These are phyloP conservation scores for Euglossa dilemma DNA, from an alignment of 1,140 invertebrate genomes.

Conservation along the genomic window DNA sequence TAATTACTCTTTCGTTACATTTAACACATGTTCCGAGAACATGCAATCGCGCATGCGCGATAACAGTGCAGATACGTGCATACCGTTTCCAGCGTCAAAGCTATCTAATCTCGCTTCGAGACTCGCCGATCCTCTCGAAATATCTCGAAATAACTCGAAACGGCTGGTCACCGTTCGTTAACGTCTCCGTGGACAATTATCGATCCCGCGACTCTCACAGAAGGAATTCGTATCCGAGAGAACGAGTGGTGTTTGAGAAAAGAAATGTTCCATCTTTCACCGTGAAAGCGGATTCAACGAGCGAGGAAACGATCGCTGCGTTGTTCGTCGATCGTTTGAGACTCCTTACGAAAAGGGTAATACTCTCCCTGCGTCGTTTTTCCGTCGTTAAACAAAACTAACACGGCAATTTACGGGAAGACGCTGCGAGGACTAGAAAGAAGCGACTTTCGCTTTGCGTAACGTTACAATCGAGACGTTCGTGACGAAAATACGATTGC, in stretches of 20 bases:
- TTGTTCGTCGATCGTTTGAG: not conserved
- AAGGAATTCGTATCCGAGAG: not conserved
- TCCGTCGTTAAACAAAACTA: not conserved
- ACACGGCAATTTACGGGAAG: not conserved
- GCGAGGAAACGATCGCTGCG: not conserved
- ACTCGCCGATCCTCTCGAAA: not conserved
- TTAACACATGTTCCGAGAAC: not conserved
- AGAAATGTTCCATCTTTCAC: not conserved
- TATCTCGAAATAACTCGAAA: conserved; percentile 5
- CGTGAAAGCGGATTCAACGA: not conserved
- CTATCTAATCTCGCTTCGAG: not conserved
- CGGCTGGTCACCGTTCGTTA: not conserved
- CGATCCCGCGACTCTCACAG: not conserved
- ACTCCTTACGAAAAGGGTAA: not conserved
- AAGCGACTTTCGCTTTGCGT: conserved; percentile 22
- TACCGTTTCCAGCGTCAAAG: not conserved
- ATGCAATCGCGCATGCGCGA: not conserved
- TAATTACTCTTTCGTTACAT: not conserved
- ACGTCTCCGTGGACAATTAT: not conserved
- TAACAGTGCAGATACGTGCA: not conserved
- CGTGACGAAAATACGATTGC: conserved; percentile 7
- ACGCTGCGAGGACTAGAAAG: not conserved
- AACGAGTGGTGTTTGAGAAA: not conserved
- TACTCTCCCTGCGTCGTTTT: not conserved
- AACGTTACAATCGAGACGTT: not conserved